A percentile compares a stretch with the other conserved stretches of the same genome.
phyloP scores from a whole-genome alignment of 2,113 vertebrate species.

The Gobio gobio region DNA sequence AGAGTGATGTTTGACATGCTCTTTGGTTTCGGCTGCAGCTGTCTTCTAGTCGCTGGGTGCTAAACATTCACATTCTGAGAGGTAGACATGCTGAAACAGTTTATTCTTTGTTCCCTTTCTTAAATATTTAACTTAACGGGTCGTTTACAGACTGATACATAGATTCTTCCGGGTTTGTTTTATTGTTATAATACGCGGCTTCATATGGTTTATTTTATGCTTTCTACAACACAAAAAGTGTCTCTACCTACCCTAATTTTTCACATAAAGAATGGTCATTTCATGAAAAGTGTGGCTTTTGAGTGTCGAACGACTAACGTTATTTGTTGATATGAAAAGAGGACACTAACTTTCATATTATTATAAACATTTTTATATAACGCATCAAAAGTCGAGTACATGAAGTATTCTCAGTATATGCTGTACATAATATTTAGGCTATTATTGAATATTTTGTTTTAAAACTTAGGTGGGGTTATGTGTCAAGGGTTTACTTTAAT shows the following conservation, averaged over 20 bases:
- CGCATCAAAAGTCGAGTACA: no score
- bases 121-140: neutral
- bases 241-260: neutral
- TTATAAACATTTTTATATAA: no score
- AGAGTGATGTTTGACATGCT: neutral
- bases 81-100: neutral
- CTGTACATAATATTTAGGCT: no score
- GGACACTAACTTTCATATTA: neutral
- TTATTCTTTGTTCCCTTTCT: neutral
- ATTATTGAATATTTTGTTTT: no score
- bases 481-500: no score
- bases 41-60: neutral
- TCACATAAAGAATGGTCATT: neutral
- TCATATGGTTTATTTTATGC: neutral
- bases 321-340: neutral
- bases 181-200: neutral
- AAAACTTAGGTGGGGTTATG: no score
- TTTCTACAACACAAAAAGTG: neutral
- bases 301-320: neutral
- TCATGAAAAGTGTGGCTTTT: neutral
- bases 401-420: no score
- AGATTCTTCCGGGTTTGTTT: constrained; percentile 9
- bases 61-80: neutral
- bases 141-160: neutral
- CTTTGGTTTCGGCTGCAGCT: neutral